phyloP scores from a whole-genome alignment of 2,888 invertebrate genomes.

The Aromia moschata region DNA sequence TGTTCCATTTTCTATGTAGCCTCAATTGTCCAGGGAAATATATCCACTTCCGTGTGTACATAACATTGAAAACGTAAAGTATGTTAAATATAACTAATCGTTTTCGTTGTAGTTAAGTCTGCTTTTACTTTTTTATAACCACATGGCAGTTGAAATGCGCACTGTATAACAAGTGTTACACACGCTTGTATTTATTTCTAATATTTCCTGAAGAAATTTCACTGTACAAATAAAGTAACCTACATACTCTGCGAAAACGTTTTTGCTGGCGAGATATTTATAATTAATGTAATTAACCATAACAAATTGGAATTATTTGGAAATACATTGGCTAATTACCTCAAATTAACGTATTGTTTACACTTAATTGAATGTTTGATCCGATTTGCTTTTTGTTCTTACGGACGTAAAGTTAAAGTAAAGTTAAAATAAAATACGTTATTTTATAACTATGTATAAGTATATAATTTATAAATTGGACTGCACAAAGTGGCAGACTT shows the following conservation, averaged over 20 bases:
- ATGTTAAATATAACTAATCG: too few species aligned
- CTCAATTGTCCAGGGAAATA: too few species aligned
- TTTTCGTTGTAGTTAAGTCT: too few species aligned
- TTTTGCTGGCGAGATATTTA: not conserved
- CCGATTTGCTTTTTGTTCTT: not conserved
- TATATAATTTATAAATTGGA: too few species aligned
- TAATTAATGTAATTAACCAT: not conserved
- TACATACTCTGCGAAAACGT: not conserved
- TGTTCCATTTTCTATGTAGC: too few species aligned
- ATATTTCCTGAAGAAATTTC: not conserved
- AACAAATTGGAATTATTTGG: not conserved
- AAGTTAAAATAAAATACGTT: too few species aligned
- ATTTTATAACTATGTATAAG: too few species aligned
- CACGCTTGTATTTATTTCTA: not conserved
- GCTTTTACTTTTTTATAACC: not conserved
- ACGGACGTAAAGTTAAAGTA: too few species aligned
- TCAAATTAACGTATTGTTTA: not conserved
- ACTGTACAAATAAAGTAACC: not conserved
- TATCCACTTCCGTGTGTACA: too few species aligned
- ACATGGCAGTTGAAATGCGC: not conserved
- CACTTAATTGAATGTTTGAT: not conserved
- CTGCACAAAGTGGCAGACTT: too few species aligned
- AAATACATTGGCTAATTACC: not conserved
- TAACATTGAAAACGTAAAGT: too few species aligned
- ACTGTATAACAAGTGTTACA: too few species aligned